Evolutionary conservation across 2,888 invertebrate genomes (phyloP), one percentile per base, ranked within the genome.

Genomic region (Aethes cnicana): DNA sequence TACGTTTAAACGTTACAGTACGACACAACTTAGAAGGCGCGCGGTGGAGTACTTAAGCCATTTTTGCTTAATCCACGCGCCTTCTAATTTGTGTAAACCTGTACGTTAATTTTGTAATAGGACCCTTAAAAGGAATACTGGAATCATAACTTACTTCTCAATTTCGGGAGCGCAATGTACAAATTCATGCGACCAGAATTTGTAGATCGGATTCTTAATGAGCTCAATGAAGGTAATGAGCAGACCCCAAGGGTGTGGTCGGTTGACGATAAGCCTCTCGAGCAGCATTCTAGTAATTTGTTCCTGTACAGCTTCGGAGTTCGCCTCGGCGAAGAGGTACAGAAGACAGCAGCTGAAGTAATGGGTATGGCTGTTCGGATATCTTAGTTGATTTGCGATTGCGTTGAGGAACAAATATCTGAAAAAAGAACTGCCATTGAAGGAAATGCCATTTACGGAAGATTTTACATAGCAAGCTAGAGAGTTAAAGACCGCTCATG

Each of bases 91-190:
- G n/a, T n/a, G n/a, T n/a, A n/a, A n/a, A n/a, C n/a, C n/a, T n/a
- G n/a, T n/a, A n/a, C n/a, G n/a, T n/a, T n/a, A n/a, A n/a, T n/a
- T n/a, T n/a, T n/a, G n/a, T n/a, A n/a, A n/a, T n/a, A n/a, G n/a
- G n/a, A n/a, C n/a, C n/a, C n/a, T n/a, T n/a, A n/a, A n/a, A n/a
- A n/a, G n/a, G n/a, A n/a, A n/a, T n/a, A n/a, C n/a, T n/a, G n/a
- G n/a, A n/a, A n/a, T n/a, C n/a, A n/a, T 6, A 28, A 92, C 95
- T 93, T 85, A 98, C 97, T 98, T 98, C 90, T 98, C 98, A 69
- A 99, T 99, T 90, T 99, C 99, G 1, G 99, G 98, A 12, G 99
- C 99, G 84, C 99, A 99, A 75, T 98, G 98, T 1, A 99, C 99
- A 88, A 99, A 99, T 74, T 99, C 98, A 74, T 99, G 99, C 60